Evolutionary conservation across 2,113 vertebrate species (phyloP), one percentile per base, ranked within the genome.

Genomic region (Tringa solitaria): DNA sequence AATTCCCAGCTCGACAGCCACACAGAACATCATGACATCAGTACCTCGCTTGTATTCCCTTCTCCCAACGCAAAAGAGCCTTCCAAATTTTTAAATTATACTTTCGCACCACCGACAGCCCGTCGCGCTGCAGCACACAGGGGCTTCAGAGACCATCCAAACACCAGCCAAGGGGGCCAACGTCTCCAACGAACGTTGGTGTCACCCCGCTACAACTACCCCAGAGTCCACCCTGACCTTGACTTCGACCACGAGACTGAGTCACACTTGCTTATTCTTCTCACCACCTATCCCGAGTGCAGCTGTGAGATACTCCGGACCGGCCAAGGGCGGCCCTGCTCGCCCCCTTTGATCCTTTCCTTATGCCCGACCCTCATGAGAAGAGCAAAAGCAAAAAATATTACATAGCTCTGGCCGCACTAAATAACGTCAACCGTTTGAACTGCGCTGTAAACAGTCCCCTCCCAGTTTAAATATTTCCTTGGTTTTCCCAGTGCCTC

Each of bases 391-490:
- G n/a, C 82, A 63, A 91, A 92, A 76, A 51, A 51, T 51, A 70
- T 35, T 33, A 61, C 95, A 41, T 5, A 12, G 95, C 67, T 8
- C 70, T 5, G 90, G 46, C 93, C 50, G 93, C 74, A 60, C 84
- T 24, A 63, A 30, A 20, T 28, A 73, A 41, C 35, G 2, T 61
- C 91, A 87, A 18, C 92, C 35, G 84, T 15, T 84, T 7, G 89
- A 78, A 61, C 93, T 28, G 93, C 81, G 7, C 74, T 81, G 95
- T 59, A 93, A 78, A 77, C 91, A 86, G 92, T 67, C 90, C 87
- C 93, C 92, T 97, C 95, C 95, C 95, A 93, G 89, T 4, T 37
- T 39, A 59, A 96, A 81, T 72, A 93, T 86, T 19, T 17, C 95
- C 88, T 33, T 7, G 95, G 63, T 88, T 65, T 18, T 33, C 92